phyloP scores from a whole-genome alignment of 2,888 invertebrate genomes.

The Arctia plantaginis region DNA sequence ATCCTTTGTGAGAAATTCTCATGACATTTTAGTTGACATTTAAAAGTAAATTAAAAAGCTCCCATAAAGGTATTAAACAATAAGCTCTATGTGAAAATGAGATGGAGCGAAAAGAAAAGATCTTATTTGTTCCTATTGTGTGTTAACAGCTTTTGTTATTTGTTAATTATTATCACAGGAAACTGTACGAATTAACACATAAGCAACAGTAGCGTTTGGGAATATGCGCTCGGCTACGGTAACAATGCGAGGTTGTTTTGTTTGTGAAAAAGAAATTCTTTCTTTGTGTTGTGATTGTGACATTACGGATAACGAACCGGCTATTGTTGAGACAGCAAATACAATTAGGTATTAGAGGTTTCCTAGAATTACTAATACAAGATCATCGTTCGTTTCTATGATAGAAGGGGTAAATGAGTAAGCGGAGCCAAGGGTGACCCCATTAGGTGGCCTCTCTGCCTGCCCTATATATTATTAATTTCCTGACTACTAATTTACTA shows the following conservation, averaged over 20 bases:
- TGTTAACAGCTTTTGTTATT: conserved; percentile 8
- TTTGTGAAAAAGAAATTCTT: conserved; percentile 6
- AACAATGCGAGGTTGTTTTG: not conserved
- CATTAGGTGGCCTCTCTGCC: no score
- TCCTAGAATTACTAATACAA: not conserved
- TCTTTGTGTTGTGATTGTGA: not conserved
- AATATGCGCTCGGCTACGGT: not conserved
- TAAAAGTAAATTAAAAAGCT: conserved; percentile 26
- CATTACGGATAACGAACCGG: not conserved
- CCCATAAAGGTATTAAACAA: conserved; percentile 24
- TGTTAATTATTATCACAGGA: conserved; percentile 12
- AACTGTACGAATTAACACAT: conserved; percentile 4
- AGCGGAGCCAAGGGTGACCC: no score
- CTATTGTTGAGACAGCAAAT: not conserved
- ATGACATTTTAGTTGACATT: conserved; percentile 41
- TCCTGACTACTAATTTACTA: no score
- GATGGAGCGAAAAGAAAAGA: not conserved
- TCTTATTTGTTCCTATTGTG: conserved; percentile 9
- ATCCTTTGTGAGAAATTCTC: conserved; percentile 39
- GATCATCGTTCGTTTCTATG: not conserved
- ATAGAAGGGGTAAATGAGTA: no score
- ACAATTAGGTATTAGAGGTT: not conserved
- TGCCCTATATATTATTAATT: no score
- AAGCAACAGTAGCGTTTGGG: conserved; percentile 8
- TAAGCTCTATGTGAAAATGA: conserved; percentile 13